A percentile compares a stretch with the other conserved stretches of the same genome.
These are phyloP conservation scores for Girardinichthys multiradiatus DNA, from an alignment of 2,113 vertebrate genomes.

Conservation along the genomic window DNA sequence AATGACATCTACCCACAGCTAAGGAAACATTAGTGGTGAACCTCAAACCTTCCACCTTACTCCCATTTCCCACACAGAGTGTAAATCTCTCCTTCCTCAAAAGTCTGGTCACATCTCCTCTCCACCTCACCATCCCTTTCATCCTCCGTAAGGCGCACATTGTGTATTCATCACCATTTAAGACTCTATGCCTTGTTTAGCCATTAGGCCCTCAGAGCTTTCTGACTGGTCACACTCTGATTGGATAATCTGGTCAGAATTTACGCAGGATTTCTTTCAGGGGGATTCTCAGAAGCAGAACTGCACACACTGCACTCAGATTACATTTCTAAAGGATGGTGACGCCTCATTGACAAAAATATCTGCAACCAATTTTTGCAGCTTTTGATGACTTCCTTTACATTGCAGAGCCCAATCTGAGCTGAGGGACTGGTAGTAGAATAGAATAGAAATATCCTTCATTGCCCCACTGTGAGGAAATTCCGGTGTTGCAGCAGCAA, in stretches of 20 bases:
- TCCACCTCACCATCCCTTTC: conserved; percentile 20
- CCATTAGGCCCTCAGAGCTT: conserved; percentile 68
- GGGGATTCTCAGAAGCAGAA: conserved; percentile 41
- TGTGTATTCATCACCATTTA: conserved; percentile 79
- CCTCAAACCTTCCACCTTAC: conserved; percentile 18
- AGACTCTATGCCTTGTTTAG: conserved; percentile 69
- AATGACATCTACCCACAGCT: too few relatives aligned
- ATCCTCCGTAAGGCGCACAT: conserved; percentile 64
- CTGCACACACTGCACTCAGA: conserved; percentile 7
- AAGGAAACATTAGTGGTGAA: background rate
- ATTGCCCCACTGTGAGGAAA: too few relatives aligned
- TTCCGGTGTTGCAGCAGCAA: too few relatives aligned
- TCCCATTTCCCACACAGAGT: conserved; percentile 22
- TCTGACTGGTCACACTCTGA: conserved; percentile 71
- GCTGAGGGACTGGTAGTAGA: conserved; percentile 6
- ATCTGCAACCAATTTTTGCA: conserved; percentile 12
- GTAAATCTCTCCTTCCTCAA: conserved; percentile 43
- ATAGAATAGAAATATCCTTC: too few relatives aligned
- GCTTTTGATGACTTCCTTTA: conserved; percentile 34
- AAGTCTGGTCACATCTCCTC: conserved; percentile 65
- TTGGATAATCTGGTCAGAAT: conserved; percentile 69
- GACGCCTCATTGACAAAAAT: conserved; percentile 5
- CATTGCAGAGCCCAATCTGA: conserved; percentile 44
- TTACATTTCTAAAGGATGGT: conserved; percentile 14
- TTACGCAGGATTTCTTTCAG: conserved; percentile 65